phyloP scores from a whole-genome alignment of 2,797 vertebrate species.

The Etheostoma perlongum region DNA sequence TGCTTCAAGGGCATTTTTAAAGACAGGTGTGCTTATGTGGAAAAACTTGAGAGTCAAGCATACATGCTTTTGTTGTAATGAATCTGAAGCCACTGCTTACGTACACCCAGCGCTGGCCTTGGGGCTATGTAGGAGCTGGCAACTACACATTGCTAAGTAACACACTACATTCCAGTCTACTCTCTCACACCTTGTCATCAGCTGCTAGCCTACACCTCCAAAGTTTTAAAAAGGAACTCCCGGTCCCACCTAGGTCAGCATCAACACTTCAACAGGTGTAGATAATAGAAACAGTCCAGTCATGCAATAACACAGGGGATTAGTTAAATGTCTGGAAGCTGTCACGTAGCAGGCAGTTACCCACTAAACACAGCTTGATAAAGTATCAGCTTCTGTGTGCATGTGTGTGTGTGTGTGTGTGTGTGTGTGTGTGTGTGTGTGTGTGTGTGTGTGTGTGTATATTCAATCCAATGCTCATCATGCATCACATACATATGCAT shows the following conservation, averaged over 20 bases:
- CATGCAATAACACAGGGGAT: conserved; percentile 5
- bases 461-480: conserved; percentile 48
- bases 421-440: neutral
- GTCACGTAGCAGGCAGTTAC: neutral
- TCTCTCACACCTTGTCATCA: conserved; percentile 62
- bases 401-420: neutral
- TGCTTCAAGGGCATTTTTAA: neutral
- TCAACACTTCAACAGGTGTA: conserved; percentile 34
- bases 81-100: conserved; percentile 36
- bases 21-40: conserved; percentile 47
- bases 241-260: conserved; percentile 12
- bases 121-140: conserved; percentile 53
- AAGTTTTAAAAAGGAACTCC: conserved; percentile 25
- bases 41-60: conserved; percentile 22
- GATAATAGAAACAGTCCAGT: conserved; percentile 4
- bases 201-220: conserved; percentile 7
- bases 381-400: neutral
- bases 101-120: conserved; percentile 43
- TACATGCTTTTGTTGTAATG: conserved; percentile 26
- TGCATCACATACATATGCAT: conserved; percentile 42
- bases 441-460: neutral
- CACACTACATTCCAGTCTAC: conserved; percentile 62
- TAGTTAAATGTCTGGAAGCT: conserved; percentile 29
- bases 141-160: conserved; percentile 29
- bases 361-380: conserved; percentile 4